A percentile compares a stretch with the other conserved stretches of the same genome.
Conservation (phyloP, 2,888 invertebrate genomes). For the Trichacis sp. region DNA sequence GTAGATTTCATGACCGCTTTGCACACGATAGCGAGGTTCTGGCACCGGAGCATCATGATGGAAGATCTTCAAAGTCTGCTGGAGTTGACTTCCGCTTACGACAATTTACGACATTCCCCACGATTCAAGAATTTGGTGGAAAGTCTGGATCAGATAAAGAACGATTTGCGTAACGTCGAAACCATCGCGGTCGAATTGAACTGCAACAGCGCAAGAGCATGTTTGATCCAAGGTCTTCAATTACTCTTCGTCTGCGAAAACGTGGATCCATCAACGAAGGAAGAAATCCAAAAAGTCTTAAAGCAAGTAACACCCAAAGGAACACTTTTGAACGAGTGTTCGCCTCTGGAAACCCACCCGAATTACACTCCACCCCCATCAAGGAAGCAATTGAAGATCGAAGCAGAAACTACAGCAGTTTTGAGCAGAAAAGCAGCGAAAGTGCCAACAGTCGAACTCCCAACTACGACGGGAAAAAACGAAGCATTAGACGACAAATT, state of each 20-base stretch:
- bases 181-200: slow-evolving; percentile 41
- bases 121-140: slow-evolving; percentile 14
- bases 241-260: slow-evolving; percentile 28
- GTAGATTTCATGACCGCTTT: slow-evolving; percentile 40
- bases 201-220: slow-evolving; percentile 45
- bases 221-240: slow-evolving; percentile 41
- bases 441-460: neutral
- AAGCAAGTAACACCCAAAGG: neutral
- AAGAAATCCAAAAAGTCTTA: neutral
- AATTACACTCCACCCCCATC: neutral
- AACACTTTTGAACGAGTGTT: neutral
- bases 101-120: slow-evolving; percentile 31
- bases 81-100: slow-evolving; percentile 40
- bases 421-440: neutral
- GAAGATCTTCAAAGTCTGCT: slow-evolving; percentile 43
- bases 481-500: too few relatives aligned
- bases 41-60: slow-evolving; percentile 45
- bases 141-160: slow-evolving; percentile 20
- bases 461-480: neutral
- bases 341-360: neutral
- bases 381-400: neutral
- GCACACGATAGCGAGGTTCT: slow-evolving; percentile 44
- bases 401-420: too few relatives aligned
- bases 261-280: slow-evolving; percentile 11
- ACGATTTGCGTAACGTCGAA: slow-evolving; percentile 23